Evolutionary conservation across 2,888 invertebrate genomes (phyloP), one percentile per base, ranked within the genome.

Genomic region (Hylaea fasciaria): DNA sequence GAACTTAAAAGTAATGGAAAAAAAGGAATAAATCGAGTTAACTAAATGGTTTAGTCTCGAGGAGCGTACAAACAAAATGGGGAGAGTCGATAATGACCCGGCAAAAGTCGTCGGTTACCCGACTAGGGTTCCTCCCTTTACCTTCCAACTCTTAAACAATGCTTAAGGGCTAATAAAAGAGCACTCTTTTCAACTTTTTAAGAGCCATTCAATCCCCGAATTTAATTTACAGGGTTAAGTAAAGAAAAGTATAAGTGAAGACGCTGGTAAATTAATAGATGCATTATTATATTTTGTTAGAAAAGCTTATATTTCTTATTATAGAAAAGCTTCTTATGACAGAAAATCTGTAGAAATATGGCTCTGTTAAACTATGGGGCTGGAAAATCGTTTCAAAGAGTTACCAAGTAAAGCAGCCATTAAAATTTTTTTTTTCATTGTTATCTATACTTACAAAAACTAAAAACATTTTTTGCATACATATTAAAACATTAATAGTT

Each of bases 101-200:
- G 84, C 83, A 87, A 88, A 89, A 87, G 82, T 85, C 82, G 78
- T 69, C 77, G 69, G 74, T 73, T 76, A 73, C 73, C 66, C 69
- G 57, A 64, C 64, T 76, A 81, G 85, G 87, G 87, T 77, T 71
- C 72, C 79, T 80, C 83, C 87, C 89, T 83, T 73, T 71, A 65
- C 74, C 79, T 81, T 77, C 80, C 71, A 82, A 86, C 87, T 85
- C 87, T 88, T 87, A 88, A 89, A 89, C 89, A 89, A 86, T 87
- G 80, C 87, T 90, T 85, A 86, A 84, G 80, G 80, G 83, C 84
- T 87, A 88, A 89, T 90, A 87, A 91, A 89, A 82, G 79, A 80
- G 84, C 84, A 75, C 82, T 86, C 88, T 87, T 87, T 88, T 84
- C 74, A 76, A 82, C 69, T 81, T 82, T 78, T 73, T 77, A 73